Base-by-base conservation (phyloP, 2,888 invertebrate genomes). In the Eurytoma adleriae region DNA sequence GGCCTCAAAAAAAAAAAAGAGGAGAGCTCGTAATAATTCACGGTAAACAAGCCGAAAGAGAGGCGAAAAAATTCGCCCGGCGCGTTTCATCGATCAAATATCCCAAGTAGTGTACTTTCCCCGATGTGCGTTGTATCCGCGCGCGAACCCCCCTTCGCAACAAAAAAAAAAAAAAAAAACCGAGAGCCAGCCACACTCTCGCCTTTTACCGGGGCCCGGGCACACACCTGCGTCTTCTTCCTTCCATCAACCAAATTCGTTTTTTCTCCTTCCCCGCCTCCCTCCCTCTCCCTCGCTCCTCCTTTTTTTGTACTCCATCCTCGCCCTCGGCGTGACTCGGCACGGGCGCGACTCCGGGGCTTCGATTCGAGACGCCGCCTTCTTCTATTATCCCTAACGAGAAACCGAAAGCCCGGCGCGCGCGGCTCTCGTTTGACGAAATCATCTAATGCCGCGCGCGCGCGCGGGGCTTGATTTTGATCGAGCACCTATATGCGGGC, bases 271-370 rank as follows among this genome's bases (percentile, higher is more conserved):
- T 69, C 20, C 67, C 75, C 48, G 24, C 16, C 56, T 54, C 64
- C 78, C 20, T 20, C 59, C 40, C 62, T 48, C 57, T 27, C 61
- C 61, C 24, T 13, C 14, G 57, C 57, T 50, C 69, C 54, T 56
- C 16, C 48, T 71, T 68, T 56, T 56, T 70, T 72, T 73, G 57
- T 48, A 62, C 56, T 70, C 20, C 50, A 80, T 80, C 69, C 77
- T 80, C 70, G 78, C 81, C 78, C 75, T 81, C 81, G 81, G 81
- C 78, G 78, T 81, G 81, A 81, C 81, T 79, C 73, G 79, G 57
- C 79, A 14, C 24, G 30, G 52, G n/a, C 48, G 27, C 71, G 20
- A 57, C 48, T 30, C 64, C n/a, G 52, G 30, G 16, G 52, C 12
- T 62, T 69, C 76, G 68, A 71, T 72, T 64, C 76, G 76, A 75